Percentiles rank a stretch among this genome's conserved stretches.
Conservation (phyloP, 2,888 invertebrate species). For the Yponomeuta sedellus region DNA sequence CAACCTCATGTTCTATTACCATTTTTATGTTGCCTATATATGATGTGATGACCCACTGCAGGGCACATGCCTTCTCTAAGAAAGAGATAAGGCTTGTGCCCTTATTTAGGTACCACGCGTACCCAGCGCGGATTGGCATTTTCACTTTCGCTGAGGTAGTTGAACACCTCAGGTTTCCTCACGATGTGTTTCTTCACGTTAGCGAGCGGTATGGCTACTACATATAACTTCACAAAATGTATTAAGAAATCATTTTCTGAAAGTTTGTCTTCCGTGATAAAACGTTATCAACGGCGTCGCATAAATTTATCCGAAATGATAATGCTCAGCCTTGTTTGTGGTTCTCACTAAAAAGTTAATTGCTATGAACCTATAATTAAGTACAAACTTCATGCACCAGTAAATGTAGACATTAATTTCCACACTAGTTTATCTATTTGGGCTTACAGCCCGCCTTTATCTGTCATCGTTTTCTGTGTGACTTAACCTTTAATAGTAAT, state of each 20-base stretch:
- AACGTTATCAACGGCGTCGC: not conserved
- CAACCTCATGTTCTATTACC: no score
- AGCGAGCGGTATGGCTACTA: no score
- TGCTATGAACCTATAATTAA: constrained; percentile 74
- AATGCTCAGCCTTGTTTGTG: constrained; percentile 64
- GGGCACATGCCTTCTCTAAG: no score
- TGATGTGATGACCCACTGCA: no score
- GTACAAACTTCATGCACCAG: constrained; percentile 75
- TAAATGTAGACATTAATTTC: constrained; percentile 77
- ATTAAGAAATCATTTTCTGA: not conserved
- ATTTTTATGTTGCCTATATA: no score
- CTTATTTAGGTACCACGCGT: no score
- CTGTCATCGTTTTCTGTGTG: constrained; percentile 66
- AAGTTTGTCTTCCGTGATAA: not conserved
- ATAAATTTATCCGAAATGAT: constrained; percentile 56
- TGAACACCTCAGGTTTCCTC: no score
- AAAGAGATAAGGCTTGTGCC: no score
- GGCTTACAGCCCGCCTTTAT: constrained; percentile 74
- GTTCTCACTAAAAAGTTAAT: constrained; percentile 67
- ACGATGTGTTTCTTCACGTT: no score
- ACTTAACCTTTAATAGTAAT: constrained; percentile 45
- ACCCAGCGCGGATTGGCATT: no score
- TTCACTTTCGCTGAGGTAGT: no score
- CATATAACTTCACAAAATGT: no score
- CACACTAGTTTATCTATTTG: constrained; percentile 77